phyloP scores from a whole-genome alignment of 2,888 invertebrate species.

The Microplitis manilae region DNA sequence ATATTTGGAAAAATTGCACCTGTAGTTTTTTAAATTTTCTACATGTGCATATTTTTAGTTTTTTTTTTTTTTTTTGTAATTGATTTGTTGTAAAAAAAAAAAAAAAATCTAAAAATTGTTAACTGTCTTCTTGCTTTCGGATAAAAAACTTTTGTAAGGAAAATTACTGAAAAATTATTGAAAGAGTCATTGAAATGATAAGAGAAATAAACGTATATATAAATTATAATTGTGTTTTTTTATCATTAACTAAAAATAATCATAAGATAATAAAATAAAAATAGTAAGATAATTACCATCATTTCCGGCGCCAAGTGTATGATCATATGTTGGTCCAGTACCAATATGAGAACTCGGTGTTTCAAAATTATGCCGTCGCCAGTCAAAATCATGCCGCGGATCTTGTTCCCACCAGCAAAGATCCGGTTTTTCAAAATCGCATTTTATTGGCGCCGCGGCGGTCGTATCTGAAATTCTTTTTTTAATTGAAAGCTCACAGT shows the following conservation, averaged over 20 bases:
- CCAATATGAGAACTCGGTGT: slow-evolving; percentile 79
- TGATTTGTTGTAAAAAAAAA: too few relatives aligned
- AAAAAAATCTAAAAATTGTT: too few relatives aligned
- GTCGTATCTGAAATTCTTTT: slow-evolving; percentile 62
- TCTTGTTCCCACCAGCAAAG: slow-evolving; percentile 88
- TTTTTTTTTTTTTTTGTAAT: too few relatives aligned
- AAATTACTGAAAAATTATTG: too few relatives aligned
- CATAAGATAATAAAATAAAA: background rate
- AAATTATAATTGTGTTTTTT: too few relatives aligned
- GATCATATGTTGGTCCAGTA: slow-evolving; percentile 85
- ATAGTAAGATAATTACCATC: slow-evolving; percentile 67
- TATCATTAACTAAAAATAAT: background rate
- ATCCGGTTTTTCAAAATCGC: slow-evolving; percentile 79
- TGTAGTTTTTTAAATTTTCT: too few relatives aligned
- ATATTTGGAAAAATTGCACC: too few relatives aligned
- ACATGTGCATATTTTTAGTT: too few relatives aligned
- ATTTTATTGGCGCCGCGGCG: slow-evolving; percentile 72
- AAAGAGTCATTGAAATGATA: too few relatives aligned
- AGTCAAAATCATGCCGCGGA: slow-evolving; percentile 81
- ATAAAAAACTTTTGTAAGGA: too few relatives aligned
- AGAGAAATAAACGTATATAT: too few relatives aligned
- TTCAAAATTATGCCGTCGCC: slow-evolving; percentile 78
- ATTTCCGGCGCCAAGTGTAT: slow-evolving; percentile 77
- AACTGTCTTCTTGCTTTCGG: too few relatives aligned
- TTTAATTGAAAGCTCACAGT: background rate